A percentile compares a stretch with the other conserved stretches of the same genome.
Conservation (phyloP, 2,797 vertebrate genomes). For the Alauda arvensis region DNA sequence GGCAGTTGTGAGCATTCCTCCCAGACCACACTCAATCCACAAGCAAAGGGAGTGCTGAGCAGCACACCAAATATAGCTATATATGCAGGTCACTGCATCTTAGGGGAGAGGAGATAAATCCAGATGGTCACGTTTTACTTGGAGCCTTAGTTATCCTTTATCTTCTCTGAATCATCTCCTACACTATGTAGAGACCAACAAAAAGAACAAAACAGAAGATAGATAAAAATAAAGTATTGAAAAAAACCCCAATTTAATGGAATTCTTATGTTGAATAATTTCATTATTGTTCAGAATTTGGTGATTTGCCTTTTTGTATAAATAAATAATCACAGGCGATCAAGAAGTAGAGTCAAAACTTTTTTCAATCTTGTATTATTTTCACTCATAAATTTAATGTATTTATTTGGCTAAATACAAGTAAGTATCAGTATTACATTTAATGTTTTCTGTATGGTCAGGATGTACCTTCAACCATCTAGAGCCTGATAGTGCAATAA, state of each 20-base stretch:
- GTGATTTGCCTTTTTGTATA: neutral
- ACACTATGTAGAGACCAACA: neutral
- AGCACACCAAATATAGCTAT: neutral
- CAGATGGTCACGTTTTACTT: neutral
- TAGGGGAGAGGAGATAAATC: neutral
- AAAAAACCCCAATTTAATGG: neutral
- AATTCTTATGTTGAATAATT: neutral
- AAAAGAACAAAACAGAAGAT: neutral
- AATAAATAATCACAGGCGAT: neutral
- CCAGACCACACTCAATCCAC: neutral
- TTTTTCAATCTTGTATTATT: neutral
- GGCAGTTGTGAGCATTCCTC: neutral
- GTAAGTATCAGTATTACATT: neutral
- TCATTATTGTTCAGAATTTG: neutral
- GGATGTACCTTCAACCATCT: neutral
- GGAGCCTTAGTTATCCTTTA: neutral
- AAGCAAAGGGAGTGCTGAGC: neutral
- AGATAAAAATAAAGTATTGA: neutral
- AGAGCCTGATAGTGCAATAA: neutral
- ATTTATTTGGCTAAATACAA: neutral
- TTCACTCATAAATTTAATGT: neutral
- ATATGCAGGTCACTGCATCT: neutral
- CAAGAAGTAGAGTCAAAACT: neutral
- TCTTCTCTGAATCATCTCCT: neutral
- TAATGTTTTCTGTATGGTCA: neutral